phyloP scores from a whole-genome alignment of 2,888 invertebrate genomes.

The Mythimna ferrago region DNA sequence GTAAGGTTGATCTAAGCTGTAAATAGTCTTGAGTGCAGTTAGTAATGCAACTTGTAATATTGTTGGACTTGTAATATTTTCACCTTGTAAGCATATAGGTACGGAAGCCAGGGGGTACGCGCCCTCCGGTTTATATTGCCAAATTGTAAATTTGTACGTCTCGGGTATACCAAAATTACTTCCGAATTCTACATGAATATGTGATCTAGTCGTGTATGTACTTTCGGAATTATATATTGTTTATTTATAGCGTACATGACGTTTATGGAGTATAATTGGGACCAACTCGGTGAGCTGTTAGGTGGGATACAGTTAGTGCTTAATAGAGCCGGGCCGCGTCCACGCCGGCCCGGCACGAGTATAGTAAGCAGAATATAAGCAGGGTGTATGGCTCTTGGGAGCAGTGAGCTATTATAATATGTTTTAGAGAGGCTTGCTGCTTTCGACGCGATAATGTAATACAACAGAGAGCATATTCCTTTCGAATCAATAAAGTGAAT shows the following conservation, averaged over 20 bases:
- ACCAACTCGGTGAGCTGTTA: conserved; percentile 88
- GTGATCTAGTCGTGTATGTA: conserved; percentile 91
- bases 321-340: conserved; percentile 67
- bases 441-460: conserved; percentile 82
- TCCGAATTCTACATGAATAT: conserved; percentile 91
- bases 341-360: conserved; percentile 66
- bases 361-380: conserved; percentile 76
- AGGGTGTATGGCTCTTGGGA: conserved; percentile 82
- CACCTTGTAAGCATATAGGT: conserved; percentile 71
- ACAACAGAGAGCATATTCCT: conserved; percentile 85
- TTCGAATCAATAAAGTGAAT: conserved; percentile 73
- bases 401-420: conserved; percentile 88
- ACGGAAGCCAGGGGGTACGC: conserved; percentile 71
- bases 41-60: conserved; percentile 76
- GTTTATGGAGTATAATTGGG: conserved; percentile 86
- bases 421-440: conserved; percentile 88
- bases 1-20: conserved; percentile 88
- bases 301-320: conserved; percentile 75
- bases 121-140: conserved; percentile 81
- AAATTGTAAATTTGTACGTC: conserved; percentile 87
- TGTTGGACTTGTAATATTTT: conserved; percentile 76
- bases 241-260: conserved; percentile 87
- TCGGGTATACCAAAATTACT: conserved; percentile 88
- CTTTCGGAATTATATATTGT: conserved; percentile 90
- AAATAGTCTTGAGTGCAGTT: conserved; percentile 83